Percentiles rank a stretch among this genome's conserved stretches.
phyloP scores from a whole-genome alignment of 92 coral and sea anemone genomes.

The Hydrozoanthus gracilis region DNA sequence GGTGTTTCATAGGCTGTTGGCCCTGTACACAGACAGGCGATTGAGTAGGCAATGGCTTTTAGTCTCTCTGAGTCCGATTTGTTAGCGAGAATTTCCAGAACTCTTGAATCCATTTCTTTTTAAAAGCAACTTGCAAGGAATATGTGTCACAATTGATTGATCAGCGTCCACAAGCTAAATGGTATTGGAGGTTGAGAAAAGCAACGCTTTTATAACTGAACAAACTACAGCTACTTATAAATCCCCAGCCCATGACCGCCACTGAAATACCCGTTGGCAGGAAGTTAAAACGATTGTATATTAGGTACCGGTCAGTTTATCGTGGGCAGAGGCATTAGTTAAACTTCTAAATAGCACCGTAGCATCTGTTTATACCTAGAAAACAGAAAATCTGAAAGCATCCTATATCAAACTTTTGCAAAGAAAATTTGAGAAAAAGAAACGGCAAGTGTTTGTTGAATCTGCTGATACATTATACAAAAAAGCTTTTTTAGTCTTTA shows the following conservation, averaged over 20 bases:
- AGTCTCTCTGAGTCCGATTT: constrained; percentile 76
- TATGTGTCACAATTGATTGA: too few relatives aligned
- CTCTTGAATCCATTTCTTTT: constrained; percentile 61
- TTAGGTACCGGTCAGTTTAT: not conserved
- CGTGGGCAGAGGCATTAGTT: not conserved
- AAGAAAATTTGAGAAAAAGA: not conserved
- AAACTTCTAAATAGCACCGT: not conserved
- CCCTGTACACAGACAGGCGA: constrained; percentile 83
- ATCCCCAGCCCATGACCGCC: not conserved
- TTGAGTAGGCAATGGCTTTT: constrained; percentile 76
- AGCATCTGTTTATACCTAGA: not conserved
- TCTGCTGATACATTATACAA: not conserved
- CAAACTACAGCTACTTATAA: not conserved
- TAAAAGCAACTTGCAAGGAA: not conserved
- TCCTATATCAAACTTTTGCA: not conserved
- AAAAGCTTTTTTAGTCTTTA: not conserved
- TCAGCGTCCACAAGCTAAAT: too few relatives aligned
- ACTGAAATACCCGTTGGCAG: not conserved
- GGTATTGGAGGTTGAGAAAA: not conserved
- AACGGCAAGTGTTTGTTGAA: not conserved
- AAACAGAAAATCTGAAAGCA: not conserved
- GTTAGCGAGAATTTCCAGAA: constrained; percentile 59
- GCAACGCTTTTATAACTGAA: not conserved
- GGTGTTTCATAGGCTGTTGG: constrained; percentile 81
- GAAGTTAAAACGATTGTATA: not conserved